Percentiles rank a stretch among this genome's conserved stretches.
These are phyloP conservation scores for Sminthopsis crassicaudata DNA, from an alignment of 2,113 vertebrate genomes.

Conservation along the genomic window DNA sequence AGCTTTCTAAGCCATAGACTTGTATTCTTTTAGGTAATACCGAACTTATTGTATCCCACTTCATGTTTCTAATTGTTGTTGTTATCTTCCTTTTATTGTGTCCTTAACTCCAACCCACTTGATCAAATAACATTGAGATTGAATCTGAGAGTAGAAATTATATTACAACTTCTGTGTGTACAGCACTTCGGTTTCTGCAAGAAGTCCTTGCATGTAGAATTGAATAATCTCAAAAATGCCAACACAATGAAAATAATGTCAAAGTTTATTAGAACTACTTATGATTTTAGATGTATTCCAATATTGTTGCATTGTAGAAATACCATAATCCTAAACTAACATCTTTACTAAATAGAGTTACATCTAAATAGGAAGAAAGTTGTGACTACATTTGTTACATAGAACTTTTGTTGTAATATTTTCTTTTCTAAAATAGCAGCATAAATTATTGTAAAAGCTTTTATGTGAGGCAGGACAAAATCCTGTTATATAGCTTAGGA, in stretches of 20 bases:
- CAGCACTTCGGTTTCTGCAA: background rate
- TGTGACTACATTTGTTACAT: constrained; percentile 17
- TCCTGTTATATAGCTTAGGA: background rate
- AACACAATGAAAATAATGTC: background rate
- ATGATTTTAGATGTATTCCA: background rate
- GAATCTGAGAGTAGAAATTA: constrained; percentile 6
- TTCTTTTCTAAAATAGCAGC: background rate
- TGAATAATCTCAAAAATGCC: constrained; percentile 15
- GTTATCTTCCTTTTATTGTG: background rate
- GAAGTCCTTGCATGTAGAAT: background rate
- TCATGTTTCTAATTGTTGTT: constrained; percentile 6
- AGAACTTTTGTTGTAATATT: background rate
- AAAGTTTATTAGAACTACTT: constrained; percentile 35
- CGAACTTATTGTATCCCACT: background rate
- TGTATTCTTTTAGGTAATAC: background rate
- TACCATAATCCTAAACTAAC: background rate
- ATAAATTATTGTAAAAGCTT: background rate
- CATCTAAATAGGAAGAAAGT: constrained; percentile 29
- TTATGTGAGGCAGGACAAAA: background rate
- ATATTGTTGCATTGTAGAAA: background rate
- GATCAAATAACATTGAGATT: constrained; percentile 15
- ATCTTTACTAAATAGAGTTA: background rate
- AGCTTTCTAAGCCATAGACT: background rate
- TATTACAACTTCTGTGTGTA: background rate
- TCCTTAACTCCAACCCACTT: background rate